These are phyloP conservation scores for Marmota flaviventris DNA, from an alignment of 2,113 vertebrate genomes.

Conservation along the genomic window DNA sequence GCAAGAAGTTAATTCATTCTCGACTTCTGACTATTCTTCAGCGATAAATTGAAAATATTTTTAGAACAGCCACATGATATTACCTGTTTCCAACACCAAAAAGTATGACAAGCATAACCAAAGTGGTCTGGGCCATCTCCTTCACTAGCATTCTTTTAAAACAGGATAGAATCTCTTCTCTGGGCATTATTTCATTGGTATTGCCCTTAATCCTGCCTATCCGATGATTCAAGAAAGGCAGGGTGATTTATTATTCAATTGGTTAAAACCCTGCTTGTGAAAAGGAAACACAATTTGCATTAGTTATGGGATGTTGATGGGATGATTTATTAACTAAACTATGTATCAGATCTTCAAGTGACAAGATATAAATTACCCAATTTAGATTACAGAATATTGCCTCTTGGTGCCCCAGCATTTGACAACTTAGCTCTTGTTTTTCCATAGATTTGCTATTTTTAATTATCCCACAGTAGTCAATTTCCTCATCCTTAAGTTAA, in stretches of 20 bases:
- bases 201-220: background rate
- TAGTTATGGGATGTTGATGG: conserved; percentile 61
- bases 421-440: conserved; percentile 36
- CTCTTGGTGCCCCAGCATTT: conserved; percentile 53
- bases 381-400: conserved; percentile 12
- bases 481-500: conserved; percentile 63
- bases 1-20: background rate
- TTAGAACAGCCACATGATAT: background rate
- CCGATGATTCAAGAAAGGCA: conserved; percentile 5
- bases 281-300: conserved; percentile 77
- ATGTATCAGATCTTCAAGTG: conserved; percentile 58
- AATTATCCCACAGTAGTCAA: conserved; percentile 56
- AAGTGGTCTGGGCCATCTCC: background rate
- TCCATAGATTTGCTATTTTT: conserved; percentile 60
- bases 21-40: background rate
- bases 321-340: conserved; percentile 61
- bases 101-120: background rate
- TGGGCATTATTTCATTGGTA: background rate
- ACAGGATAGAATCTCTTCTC: background rate
- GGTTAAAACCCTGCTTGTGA: conserved; percentile 58
- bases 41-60: background rate
- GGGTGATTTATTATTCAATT: conserved; percentile 60
- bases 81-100: background rate
- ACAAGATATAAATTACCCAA: conserved; percentile 67
- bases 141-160: background rate